phyloP scores from a whole-genome alignment of 2,113 vertebrate species.

The Microcebus tavaratra region DNA sequence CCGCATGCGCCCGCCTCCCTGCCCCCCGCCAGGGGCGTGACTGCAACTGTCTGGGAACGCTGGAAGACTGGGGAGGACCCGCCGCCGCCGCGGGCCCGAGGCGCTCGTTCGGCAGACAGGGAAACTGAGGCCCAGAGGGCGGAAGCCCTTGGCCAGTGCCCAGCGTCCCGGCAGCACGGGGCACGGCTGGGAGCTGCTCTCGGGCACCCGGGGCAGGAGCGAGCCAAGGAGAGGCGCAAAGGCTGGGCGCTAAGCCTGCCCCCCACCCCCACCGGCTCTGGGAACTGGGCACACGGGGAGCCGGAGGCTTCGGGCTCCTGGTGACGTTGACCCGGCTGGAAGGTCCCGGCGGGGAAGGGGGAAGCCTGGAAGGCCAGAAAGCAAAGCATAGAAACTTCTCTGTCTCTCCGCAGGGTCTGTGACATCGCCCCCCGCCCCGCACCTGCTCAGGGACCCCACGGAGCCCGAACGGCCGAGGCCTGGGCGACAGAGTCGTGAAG shows the following conservation, averaged over 20 bases:
- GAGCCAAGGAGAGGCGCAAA: not conserved
- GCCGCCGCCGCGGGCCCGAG: not conserved
- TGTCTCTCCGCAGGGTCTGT: not conserved
- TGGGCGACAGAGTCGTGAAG: constrained; percentile 1
- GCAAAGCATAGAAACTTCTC: constrained; percentile 53
- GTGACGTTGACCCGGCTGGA: not conserved
- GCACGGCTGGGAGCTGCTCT: not conserved
- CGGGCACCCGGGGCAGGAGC: not conserved
- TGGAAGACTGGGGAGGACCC: not conserved
- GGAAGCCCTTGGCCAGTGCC: not conserved
- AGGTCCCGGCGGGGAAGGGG: not conserved
- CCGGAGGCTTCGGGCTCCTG: not conserved
- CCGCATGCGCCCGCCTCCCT: not conserved
- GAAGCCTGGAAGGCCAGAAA: not conserved
- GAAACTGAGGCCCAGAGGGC: constrained; percentile 22
- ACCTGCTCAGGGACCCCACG: not conserved
- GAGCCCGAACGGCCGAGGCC: not conserved
- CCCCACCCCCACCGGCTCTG: not conserved
- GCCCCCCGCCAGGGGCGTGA: not conserved
- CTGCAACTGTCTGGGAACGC: not conserved
- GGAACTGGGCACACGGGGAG: not conserved
- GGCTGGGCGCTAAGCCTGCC: not conserved
- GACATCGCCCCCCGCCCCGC: not conserved
- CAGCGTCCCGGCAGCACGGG: not conserved
- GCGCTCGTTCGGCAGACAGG: not conserved